These are phyloP conservation scores for Onychomys leucogaster DNA, from an alignment of 2,797 vertebrate species.

Conservation along the genomic window DNA sequence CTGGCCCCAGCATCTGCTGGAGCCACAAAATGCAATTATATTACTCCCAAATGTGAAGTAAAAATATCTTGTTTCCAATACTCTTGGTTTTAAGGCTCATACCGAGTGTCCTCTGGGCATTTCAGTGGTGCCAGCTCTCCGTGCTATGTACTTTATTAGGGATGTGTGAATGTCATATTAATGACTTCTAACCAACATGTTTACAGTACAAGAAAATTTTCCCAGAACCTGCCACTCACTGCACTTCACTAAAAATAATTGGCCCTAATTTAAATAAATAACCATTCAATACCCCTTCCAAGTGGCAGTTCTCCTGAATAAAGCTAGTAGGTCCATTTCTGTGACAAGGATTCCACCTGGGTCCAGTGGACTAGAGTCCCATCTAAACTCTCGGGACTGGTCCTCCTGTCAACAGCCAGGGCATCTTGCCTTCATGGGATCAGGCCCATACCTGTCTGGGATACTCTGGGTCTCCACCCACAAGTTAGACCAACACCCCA, in stretches of 20 bases:
- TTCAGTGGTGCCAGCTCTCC: constrained; percentile 86
- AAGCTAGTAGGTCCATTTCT: not conserved
- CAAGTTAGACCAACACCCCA: not conserved
- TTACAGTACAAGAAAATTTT: constrained; percentile 87
- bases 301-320: not conserved
- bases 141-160: constrained; percentile 90
- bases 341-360: not conserved
- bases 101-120: constrained; percentile 91
- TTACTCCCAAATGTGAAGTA: constrained; percentile 95
- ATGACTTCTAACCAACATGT: constrained; percentile 88
- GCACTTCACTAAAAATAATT: constrained; percentile 58
- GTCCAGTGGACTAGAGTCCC: no score
- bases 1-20: constrained; percentile 96
- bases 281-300: not conserved
- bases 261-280: constrained; percentile 53
- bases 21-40: constrained; percentile 92
- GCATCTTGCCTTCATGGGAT: not conserved
- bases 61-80: constrained; percentile 95
- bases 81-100: constrained; percentile 94
- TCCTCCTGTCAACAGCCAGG: not conserved
- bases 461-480: not conserved
- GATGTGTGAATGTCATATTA: constrained; percentile 89
- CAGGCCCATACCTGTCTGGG: not conserved
- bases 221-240: constrained; percentile 84
- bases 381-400: not conserved